A percentile compares a stretch with the other conserved stretches of the same genome.
Evolutionary conservation across 1,140 invertebrate species (phyloP).

Genomic region (Cherax destructor): DNA sequence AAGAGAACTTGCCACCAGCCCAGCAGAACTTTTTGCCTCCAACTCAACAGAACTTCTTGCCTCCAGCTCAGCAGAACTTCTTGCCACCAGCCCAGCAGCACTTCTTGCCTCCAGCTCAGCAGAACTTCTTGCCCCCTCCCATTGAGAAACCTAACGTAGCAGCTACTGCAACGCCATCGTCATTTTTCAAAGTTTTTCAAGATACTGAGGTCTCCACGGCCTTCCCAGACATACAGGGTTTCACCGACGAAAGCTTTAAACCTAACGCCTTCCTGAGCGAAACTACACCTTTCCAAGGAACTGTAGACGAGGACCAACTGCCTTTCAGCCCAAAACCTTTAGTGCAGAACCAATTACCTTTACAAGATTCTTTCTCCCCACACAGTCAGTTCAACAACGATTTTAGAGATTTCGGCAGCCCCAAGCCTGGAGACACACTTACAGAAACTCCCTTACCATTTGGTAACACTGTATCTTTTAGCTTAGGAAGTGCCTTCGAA

Average conservation of each 20-base stretch:
- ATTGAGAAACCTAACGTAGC: neutral
- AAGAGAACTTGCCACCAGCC: neutral
- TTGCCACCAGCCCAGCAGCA: neutral
- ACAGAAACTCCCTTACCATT: slow-evolving; percentile 26
- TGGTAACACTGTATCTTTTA: slow-evolving; percentile 41
- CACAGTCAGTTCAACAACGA: slow-evolving; percentile 8
- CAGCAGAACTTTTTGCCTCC: neutral
- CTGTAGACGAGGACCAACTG: slow-evolving; percentile 44
- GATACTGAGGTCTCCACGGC: slow-evolving; percentile 11
- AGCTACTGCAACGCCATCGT: slow-evolving; percentile 10
- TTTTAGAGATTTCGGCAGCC: slow-evolving; percentile 26
- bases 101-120: neutral
- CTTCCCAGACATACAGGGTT: slow-evolving; percentile 30
- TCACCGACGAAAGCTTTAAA: slow-evolving; percentile 50
- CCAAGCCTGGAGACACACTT: neutral
- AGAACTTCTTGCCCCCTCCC: neutral
- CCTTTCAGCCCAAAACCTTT: neutral
- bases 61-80: neutral
- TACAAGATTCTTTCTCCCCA: slow-evolving; percentile 26
- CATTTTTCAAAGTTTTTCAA: slow-evolving; percentile 57
- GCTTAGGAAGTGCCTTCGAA: neutral
- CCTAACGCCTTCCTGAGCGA: slow-evolving; percentile 30
- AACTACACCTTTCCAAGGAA: slow-evolving; percentile 53
- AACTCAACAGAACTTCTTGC: too few species aligned
- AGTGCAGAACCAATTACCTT: slow-evolving; percentile 12